Evolutionary conservation across 1,140 invertebrate genomes (phyloP).

Genomic region (Brachionus asplanchnoidis): DNA sequence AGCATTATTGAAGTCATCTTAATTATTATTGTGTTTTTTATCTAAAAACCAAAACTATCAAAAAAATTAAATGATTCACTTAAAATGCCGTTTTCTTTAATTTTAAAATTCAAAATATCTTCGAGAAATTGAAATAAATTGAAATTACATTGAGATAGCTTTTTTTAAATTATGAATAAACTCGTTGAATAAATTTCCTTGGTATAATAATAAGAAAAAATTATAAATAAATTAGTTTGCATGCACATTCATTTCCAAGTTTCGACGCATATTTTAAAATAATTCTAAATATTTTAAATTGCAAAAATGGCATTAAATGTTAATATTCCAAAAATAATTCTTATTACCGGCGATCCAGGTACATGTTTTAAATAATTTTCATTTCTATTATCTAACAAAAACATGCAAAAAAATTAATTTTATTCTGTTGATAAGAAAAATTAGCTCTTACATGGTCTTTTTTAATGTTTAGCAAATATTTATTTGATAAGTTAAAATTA

Average conservation of each 20-base stretch:
- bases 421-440: too few relatives aligned
- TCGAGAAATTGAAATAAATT: neutral
- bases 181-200: neutral
- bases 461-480: too few relatives aligned
- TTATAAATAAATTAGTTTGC: neutral
- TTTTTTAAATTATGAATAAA: neutral
- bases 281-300: neutral
- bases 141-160: neutral
- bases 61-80: neutral
- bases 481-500: too few relatives aligned
- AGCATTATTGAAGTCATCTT: conserved; percentile 38
- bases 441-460: too few relatives aligned
- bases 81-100: neutral
- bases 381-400: neutral
- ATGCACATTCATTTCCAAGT: neutral
- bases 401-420: too few relatives aligned
- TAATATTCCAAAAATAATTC: conserved; percentile 20
- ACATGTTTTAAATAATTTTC: neutral
- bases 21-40: neutral
- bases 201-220: neutral
- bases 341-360: conserved; percentile 8
- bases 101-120: neutral
- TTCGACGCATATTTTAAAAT: neutral
- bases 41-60: neutral
- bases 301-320: neutral